Evolutionary conservation across 2,797 vertebrate species (phyloP).

Genomic region (Hippopotamyrus pictus): DNA sequence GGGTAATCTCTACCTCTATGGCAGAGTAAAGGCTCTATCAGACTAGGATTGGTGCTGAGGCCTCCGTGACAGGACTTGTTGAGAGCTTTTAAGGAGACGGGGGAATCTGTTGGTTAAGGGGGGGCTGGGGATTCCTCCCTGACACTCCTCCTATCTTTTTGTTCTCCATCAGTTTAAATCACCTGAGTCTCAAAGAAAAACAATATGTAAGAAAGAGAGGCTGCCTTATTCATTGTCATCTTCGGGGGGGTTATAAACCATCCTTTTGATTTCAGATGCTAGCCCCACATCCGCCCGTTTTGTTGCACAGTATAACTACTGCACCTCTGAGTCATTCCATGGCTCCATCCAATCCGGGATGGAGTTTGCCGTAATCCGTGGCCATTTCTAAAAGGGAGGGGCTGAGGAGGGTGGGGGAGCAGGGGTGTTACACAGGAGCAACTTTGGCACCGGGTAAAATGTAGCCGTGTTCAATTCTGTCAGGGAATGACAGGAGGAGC

Average conservation of each 20-base stretch:
- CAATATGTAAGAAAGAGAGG: background rate
- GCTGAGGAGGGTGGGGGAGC: background rate
- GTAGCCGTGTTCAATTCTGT: background rate
- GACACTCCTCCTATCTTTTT: background rate
- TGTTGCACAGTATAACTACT: background rate
- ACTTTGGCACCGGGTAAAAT: background rate
- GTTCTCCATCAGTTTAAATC: background rate
- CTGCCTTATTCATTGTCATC: background rate
- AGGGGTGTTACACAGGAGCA: background rate
- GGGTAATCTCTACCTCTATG: conserved; percentile 19
- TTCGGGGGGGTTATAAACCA: background rate
- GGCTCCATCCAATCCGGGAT: background rate
- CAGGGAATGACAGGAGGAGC: background rate
- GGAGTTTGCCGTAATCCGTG: background rate
- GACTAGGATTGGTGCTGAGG: background rate
- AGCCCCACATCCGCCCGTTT: too few species aligned
- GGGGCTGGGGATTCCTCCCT: background rate
- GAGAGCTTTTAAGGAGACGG: background rate
- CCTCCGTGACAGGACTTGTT: conserved; percentile 5
- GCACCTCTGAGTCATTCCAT: background rate
- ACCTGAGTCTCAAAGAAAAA: background rate
- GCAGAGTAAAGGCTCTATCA: conserved; percentile 3
- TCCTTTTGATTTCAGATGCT: background rate
- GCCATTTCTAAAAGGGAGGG: background rate
- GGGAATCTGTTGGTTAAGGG: background rate